phyloP scores from a whole-genome alignment of 2,888 invertebrate species.

The Actias luna region DNA sequence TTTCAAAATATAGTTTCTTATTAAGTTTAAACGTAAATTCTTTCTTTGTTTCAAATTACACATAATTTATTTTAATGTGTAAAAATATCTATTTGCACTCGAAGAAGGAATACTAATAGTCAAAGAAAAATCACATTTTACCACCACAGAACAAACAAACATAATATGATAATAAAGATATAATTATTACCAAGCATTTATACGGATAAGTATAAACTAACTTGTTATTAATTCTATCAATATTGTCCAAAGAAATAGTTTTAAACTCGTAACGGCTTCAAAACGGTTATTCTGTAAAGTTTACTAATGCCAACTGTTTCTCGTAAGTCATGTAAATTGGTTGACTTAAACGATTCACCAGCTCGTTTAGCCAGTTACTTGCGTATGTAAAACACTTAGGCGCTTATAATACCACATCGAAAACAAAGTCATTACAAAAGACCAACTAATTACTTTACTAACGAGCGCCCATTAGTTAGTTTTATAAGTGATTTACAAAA shows the following conservation, averaged over 20 bases:
- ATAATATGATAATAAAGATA: not conserved
- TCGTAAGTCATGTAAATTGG: not conserved
- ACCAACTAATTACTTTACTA: constrained; percentile 6
- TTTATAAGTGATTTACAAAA: not conserved
- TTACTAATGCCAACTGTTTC: too few species aligned
- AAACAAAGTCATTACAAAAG: constrained; percentile 2
- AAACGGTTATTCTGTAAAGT: not conserved
- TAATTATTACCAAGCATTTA: not conserved
- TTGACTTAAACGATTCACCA: not conserved
- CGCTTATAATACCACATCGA: not conserved
- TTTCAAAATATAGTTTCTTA: not conserved
- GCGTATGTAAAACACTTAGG: not conserved
- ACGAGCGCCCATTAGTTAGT: not conserved
- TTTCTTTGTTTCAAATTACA: not conserved
- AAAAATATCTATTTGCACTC: not conserved
- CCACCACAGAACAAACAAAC: not conserved
- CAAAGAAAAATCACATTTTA: not conserved
- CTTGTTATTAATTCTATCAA: not conserved
- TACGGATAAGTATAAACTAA: not conserved
- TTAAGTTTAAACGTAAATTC: not conserved
- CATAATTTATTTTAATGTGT: too few species aligned
- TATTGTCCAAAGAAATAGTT: not conserved
- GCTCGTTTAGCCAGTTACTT: not conserved
- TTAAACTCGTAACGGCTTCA: not conserved
- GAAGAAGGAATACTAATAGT: not conserved